Evolutionary conservation across 2,888 invertebrate genomes (phyloP).

Genomic region (Chaetogeoica ovagalla): DNA sequence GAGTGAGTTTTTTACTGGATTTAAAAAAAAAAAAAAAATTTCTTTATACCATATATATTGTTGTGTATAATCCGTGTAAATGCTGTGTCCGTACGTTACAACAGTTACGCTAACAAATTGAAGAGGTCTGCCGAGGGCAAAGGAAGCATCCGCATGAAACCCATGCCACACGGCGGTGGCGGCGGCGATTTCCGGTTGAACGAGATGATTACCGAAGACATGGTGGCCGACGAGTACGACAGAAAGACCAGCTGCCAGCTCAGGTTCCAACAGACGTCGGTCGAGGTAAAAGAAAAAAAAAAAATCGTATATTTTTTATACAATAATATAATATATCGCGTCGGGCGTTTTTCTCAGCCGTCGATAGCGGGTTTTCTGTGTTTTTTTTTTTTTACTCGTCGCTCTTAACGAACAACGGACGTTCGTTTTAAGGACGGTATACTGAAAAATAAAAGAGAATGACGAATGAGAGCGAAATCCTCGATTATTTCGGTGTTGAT

Average conservation of each 20-base stretch:
- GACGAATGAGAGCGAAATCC: neutral
- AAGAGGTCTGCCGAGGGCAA: constrained; percentile 46
- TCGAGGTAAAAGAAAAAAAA: constrained; percentile 66
- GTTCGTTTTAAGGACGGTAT: too few species aligned
- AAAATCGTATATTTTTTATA: neutral
- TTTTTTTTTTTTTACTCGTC: too few species aligned
- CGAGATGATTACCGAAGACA: constrained; percentile 61
- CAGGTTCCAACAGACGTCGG: constrained; percentile 87
- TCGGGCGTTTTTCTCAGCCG: too few species aligned
- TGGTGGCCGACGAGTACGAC: constrained; percentile 66
- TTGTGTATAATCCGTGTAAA: too few species aligned
- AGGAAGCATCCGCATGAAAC: constrained; percentile 28
- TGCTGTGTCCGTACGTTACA: neutral
- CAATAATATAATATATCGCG: too few species aligned
- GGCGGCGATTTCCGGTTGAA: constrained; percentile 59
- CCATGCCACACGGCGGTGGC: neutral
- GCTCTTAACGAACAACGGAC: too few species aligned
- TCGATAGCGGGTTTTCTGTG: too few species aligned
- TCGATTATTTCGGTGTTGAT: neutral
- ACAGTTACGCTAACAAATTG: constrained; percentile 44
- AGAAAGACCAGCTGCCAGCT: constrained; percentile 67
- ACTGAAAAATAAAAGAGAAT: too few species aligned
- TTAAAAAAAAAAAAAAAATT: too few species aligned
- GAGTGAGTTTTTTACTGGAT: constrained; percentile 26
- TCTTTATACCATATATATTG: too few species aligned